A percentile compares a stretch with the other conserved stretches of the same genome.
Conservation (phyloP, 2,888 invertebrate species). For the Trissoscelio sp. region DNA sequence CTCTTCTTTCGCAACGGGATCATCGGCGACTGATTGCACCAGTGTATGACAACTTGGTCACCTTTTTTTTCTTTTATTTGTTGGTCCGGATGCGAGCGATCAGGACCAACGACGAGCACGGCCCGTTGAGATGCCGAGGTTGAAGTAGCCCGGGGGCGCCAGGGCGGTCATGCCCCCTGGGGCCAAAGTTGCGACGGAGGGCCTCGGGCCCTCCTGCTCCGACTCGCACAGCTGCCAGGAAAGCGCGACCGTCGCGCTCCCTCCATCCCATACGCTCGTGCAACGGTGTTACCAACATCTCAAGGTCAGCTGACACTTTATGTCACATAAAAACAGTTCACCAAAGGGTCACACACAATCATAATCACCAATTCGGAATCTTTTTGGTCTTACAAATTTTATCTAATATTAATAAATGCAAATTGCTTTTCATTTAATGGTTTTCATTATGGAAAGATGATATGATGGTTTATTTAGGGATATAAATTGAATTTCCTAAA, state of each 20-base stretch:
- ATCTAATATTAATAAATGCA: too few relatives aligned
- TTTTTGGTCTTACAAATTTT: too few relatives aligned
- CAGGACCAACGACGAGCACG: neutral
- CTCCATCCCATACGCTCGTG: slow-evolving; percentile 71
- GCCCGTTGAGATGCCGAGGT: slow-evolving; percentile 51
- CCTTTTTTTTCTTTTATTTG: too few relatives aligned
- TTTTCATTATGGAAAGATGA: too few relatives aligned
- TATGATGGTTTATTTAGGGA: too few relatives aligned
- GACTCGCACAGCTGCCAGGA: slow-evolving; percentile 79
- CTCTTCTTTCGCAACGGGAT: slow-evolving; percentile 23
- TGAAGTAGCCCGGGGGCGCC: slow-evolving; percentile 68
- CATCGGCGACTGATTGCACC: slow-evolving; percentile 29
- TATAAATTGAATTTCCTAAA: too few relatives aligned
- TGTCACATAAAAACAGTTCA: too few relatives aligned
- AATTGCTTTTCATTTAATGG: too few relatives aligned
- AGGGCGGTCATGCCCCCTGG: slow-evolving; percentile 81
- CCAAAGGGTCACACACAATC: too few relatives aligned
- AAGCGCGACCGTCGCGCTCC: slow-evolving; percentile 72
- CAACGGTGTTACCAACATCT: slow-evolving; percentile 82
- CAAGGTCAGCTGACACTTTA: slow-evolving; percentile 79
- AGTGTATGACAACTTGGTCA: too few relatives aligned
- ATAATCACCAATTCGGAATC: too few relatives aligned
- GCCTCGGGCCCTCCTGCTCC: slow-evolving; percentile 81
- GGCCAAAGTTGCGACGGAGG: slow-evolving; percentile 80
- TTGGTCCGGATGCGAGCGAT: slow-evolving; percentile 6